A percentile compares a stretch with the other conserved stretches of the same genome.
phyloP scores from a whole-genome alignment of 2,888 invertebrate genomes.

The Platycheirus rosarum region DNA sequence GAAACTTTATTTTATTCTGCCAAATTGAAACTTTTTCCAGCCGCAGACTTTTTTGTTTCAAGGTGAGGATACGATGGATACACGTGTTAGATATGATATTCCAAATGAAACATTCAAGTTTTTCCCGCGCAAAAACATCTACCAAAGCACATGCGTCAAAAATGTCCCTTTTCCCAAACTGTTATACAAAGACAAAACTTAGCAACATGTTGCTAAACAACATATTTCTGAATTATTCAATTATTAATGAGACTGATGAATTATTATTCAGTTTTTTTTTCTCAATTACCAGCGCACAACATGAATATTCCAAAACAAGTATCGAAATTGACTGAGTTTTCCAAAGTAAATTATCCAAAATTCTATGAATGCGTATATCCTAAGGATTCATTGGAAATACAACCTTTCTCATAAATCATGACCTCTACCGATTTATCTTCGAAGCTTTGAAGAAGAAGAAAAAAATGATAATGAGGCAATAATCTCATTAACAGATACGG shows the following conservation, averaged over 20 bases:
- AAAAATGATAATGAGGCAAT: conserved; percentile 14
- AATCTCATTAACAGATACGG: conserved; percentile 10
- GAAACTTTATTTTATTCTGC: no score
- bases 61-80: not conserved
- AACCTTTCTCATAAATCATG: conserved; percentile 2
- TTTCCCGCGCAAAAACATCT: conserved; percentile 50
- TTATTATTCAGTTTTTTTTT: no score
- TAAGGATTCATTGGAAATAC: not conserved
- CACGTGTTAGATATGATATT: conserved; percentile 10
- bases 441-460: not conserved
- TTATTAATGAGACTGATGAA: no score
- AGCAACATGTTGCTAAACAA: conserved; percentile 5
- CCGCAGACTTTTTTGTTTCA: not conserved
- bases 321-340: no score
- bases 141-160: conserved; percentile 29
- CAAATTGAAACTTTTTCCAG: no score
- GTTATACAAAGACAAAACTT: conserved; percentile 60
- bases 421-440: not conserved
- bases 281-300: no score
- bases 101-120: not conserved
- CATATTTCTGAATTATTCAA: conserved; percentile 35
- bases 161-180: conserved; percentile 52
- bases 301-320: no score
- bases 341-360: no score
- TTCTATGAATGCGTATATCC: not conserved